Conservation (phyloP, 2,797 vertebrate genomes). For the Lates japonicus region DNA sequence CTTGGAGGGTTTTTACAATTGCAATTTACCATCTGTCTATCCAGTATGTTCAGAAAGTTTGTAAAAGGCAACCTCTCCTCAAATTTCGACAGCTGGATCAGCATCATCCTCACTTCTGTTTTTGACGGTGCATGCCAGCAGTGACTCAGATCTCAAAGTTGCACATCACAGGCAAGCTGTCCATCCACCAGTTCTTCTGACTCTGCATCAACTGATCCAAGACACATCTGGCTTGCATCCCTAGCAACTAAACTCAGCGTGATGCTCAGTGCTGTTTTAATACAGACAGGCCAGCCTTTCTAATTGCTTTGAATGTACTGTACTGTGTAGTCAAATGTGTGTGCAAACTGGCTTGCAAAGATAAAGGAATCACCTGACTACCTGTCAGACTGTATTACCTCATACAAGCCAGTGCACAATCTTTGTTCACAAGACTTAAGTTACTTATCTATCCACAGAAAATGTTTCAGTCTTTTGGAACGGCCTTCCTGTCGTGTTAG, state of each 20-base stretch:
- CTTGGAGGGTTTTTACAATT: background rate
- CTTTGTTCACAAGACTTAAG: conserved; percentile 6
- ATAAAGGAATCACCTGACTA: conserved; percentile 27
- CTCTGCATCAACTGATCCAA: conserved; percentile 14
- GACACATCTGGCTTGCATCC: conserved; percentile 21
- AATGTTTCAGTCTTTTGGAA: background rate
- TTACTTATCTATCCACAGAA: background rate
- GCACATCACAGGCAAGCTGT: conserved; percentile 21
- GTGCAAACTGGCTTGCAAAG: background rate
- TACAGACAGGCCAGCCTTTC: background rate
- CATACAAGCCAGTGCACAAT: background rate
- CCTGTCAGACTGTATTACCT: conserved; percentile 1
- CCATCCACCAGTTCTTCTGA: conserved; percentile 3
- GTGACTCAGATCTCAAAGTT: background rate
- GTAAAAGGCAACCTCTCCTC: conserved; percentile 2
- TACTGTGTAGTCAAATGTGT: background rate
- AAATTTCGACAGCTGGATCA: conserved; percentile 35
- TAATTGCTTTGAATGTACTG: background rate
- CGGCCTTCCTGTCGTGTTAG: background rate
- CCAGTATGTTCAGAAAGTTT: conserved; percentile 14
- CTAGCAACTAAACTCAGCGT: background rate
- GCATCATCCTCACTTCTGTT: conserved; percentile 24
- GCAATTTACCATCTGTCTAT: conserved; percentile 37
- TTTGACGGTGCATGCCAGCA: conserved; percentile 19
- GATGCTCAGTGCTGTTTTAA: background rate